Conservation (phyloP, 64 coral and sea anemone genomes). For the Platygyra sinensis region DNA sequence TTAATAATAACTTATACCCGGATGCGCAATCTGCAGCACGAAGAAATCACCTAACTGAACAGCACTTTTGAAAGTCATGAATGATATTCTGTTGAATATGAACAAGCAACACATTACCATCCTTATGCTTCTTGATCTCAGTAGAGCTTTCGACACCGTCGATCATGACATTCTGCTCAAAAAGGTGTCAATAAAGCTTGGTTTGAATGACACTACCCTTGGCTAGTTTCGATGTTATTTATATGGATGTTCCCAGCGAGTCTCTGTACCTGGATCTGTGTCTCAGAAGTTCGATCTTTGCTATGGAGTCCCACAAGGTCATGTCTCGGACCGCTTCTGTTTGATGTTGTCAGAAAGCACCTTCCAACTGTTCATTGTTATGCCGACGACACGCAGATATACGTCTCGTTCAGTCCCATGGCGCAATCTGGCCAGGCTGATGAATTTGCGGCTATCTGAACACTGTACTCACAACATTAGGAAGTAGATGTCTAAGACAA, state of each 20-base stretch:
- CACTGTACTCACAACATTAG: background rate
- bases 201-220: conserved; percentile 17
- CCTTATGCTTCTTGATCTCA: background rate
- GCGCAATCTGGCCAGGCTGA: conserved; percentile 18
- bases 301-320: conserved; percentile 31
- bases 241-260: conserved; percentile 17
- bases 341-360: conserved; percentile 15
- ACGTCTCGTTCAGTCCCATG: conserved; percentile 29
- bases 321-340: background rate
- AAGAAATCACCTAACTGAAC: background rate
- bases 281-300: conserved; percentile 7
- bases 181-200: background rate
- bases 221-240: conserved; percentile 27
- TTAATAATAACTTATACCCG: background rate
- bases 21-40: background rate
- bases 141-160: background rate
- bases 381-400: conserved; percentile 25
- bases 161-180: conserved; percentile 23
- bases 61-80: background rate
- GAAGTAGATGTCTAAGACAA: conserved; percentile 14
- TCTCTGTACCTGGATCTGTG: conserved; percentile 26
- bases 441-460: conserved; percentile 4
- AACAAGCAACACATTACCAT: background rate
- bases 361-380: conserved; percentile 2
- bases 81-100: background rate